Base-by-base conservation (phyloP, 2,888 invertebrate species). In the Trissonchulus latispiculum region DNA sequence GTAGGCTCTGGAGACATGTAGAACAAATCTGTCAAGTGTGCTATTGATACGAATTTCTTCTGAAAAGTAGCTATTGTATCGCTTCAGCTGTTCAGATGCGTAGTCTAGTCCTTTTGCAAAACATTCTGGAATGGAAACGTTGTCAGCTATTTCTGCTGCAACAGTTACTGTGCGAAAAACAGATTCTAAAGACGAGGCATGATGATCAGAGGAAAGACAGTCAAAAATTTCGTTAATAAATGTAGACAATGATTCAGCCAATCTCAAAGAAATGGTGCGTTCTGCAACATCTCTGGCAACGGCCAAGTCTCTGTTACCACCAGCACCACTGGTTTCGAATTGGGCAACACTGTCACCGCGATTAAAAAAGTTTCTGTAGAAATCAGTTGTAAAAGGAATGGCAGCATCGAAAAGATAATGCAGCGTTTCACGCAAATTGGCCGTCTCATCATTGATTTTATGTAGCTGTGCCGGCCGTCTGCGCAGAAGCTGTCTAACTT, bases 341-440 rank as follows among this genome's bases (percentile, higher is more conserved):
- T 8, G 15, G n/a, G 28, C 66, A 64, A 64, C 18, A 18, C 35
- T 29, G 69, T 69, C 69, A 69, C 35, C 69, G 73, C 68, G 29
- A 23, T 73, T 80, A 73, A 82, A 83, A 74, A 80, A 81, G 35
- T 76, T 77, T 1, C 80, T 76, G 77, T 82, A 83, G 76, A 83
- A 83, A 61, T 81, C 79, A 79, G 80, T 80, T 32, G 83, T 74
- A 73, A 82, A 80, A 2, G 83, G 83, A 80, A 83, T 78, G 68
- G 80, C 80, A 23, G 79, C 81, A 72, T 82, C 82, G 77, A 83
- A 81, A 68, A 81, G 75, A 73, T 83, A 83, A 71, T 83, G 82
- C 8, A 83, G 36, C 35, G 28, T 18, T 37, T 74, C 74, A 18
- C 62, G 61, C 62, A 59, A 8, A 36, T 73, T 69, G 37, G 72